Conservation (phyloP, 2,888 invertebrate species). For the Eilema griseolum region DNA sequence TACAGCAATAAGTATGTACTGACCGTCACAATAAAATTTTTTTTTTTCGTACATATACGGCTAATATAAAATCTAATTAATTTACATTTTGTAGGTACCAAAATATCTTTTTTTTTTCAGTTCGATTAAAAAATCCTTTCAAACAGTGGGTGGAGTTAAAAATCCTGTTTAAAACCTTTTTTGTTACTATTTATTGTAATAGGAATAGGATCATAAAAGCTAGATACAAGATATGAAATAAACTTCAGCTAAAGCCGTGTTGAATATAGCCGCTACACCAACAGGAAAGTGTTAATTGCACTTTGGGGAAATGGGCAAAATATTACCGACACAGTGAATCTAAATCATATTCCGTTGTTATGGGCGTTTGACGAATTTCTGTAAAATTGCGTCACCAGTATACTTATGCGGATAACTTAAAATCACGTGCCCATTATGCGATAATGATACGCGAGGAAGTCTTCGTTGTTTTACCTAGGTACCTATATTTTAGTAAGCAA, state of each 20-base stretch:
- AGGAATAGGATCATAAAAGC: not conserved
- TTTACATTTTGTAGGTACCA: not conserved
- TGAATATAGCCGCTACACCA: not conserved
- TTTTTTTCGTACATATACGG: not conserved
- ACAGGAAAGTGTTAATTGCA: not conserved
- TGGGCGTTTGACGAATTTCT: slow-evolving; percentile 20
- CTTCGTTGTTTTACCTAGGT: not conserved
- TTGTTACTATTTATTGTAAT: no score
- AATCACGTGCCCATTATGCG: slow-evolving; percentile 28
- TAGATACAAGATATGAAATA: no score
- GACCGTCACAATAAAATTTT: slow-evolving; percentile 23
- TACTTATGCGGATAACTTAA: slow-evolving; percentile 25
- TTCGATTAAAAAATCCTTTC: not conserved
- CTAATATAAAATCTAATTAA: slow-evolving; percentile 1
- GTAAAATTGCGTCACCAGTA: slow-evolving; percentile 38
- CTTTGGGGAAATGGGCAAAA: not conserved
- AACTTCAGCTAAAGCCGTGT: not conserved
- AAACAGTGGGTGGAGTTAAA: not conserved
- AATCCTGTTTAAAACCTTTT: no score
- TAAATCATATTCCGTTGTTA: not conserved
- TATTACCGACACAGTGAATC: not conserved
- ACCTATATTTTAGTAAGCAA: not conserved
- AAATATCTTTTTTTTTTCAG: not conserved
- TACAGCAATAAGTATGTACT: slow-evolving; percentile 20
- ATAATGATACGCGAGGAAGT: slow-evolving; percentile 4